phyloP scores from a whole-genome alignment of 2,797 vertebrate species.

The Artibeus lituratus region DNA sequence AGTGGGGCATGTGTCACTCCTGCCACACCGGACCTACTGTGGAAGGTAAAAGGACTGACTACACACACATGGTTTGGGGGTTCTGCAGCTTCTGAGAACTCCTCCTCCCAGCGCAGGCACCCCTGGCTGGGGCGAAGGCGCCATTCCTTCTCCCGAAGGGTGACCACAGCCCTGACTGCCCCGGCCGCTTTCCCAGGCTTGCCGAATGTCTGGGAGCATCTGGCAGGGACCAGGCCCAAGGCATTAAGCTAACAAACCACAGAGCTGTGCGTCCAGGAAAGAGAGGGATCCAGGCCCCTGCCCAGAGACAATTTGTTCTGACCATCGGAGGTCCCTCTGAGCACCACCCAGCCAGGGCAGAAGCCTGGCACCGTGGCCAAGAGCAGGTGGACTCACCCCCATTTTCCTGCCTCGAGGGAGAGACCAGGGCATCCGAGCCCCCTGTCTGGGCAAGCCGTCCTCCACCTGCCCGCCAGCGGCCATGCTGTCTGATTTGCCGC shows the following conservation, averaged over 20 bases:
- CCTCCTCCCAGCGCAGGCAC: background rate
- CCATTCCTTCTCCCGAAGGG: background rate
- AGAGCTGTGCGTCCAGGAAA: background rate
- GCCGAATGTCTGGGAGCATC: background rate
- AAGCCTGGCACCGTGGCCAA: background rate
- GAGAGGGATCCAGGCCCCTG: background rate
- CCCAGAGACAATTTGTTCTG: background rate
- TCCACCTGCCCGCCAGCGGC: rapidly evolving
- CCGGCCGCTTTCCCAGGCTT: background rate
- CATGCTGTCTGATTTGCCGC: background rate
- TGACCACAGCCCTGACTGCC: background rate
- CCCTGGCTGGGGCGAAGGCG: background rate
- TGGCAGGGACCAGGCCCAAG: slow-evolving; percentile 15
- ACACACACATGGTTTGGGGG: rapidly evolving
- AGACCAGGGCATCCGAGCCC: background rate
- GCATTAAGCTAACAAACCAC: background rate
- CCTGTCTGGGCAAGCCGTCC: background rate
- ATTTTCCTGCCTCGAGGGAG: background rate
- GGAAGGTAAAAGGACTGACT: background rate
- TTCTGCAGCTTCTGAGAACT: background rate
- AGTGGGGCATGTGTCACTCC: rapidly evolving
- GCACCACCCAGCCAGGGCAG: background rate
- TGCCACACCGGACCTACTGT: rapidly evolving
- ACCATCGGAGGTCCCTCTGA: background rate
- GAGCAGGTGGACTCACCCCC: rapidly evolving